Conservation (phyloP, 2,113 vertebrate species). For the Solea solea region DNA sequence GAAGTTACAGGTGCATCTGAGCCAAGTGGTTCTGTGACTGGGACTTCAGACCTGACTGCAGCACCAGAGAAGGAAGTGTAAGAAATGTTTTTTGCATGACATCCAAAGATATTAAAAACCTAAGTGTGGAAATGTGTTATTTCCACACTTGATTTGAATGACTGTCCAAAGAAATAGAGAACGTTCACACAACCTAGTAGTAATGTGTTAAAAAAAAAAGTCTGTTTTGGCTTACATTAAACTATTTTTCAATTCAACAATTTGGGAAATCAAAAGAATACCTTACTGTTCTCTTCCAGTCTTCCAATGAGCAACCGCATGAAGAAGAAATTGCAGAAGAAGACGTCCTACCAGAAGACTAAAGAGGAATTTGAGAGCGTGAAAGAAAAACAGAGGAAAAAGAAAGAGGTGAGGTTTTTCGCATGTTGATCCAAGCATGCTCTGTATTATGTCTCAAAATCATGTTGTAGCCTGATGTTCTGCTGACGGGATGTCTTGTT, state of each 20-base stretch:
- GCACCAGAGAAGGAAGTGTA: slow-evolving; percentile 38
- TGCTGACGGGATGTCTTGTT: background rate
- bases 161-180: no score
- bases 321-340: slow-evolving; percentile 82
- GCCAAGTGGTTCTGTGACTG: background rate
- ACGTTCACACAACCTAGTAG: no score
- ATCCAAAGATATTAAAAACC: background rate
- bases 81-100: background rate
- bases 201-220: no score
- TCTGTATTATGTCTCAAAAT: background rate
- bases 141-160: no score
- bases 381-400: slow-evolving; percentile 81
- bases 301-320: slow-evolving; percentile 72
- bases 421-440: background rate
- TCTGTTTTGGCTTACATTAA: no score
- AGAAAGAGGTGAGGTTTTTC: slow-evolving; percentile 85
- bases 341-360: slow-evolving; percentile 90
- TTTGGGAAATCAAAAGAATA: no score
- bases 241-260: no score
- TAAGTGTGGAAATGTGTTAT: no score
- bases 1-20: slow-evolving; percentile 29
- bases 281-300: slow-evolving; percentile 39
- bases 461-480: background rate
- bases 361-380: slow-evolving; percentile 89
- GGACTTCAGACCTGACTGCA: slow-evolving; percentile 14